Conservation (phyloP, 2,113 vertebrate species). For the Pelodiscus sinensis region DNA sequence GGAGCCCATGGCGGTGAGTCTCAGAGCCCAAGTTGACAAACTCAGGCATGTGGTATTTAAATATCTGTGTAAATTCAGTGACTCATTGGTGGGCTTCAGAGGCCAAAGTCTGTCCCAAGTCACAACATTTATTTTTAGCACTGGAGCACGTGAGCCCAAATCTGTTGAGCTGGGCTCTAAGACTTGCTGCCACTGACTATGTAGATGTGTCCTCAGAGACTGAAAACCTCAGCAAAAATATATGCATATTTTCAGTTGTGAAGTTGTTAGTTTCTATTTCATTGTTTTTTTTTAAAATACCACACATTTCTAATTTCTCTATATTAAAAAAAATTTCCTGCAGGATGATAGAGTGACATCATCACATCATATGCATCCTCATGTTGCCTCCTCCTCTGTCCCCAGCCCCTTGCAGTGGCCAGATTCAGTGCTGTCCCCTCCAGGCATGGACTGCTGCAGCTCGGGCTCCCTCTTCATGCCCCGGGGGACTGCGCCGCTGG, state of each 20-base stretch:
- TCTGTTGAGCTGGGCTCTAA: not conserved
- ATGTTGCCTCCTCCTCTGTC: too few species aligned
- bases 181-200: not conserved
- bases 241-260: not conserved
- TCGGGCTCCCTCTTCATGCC: too few species aligned
- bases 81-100: not conserved
- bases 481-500: too few species aligned
- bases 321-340: too few species aligned
- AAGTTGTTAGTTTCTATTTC: not conserved
- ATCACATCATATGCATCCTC: too few species aligned
- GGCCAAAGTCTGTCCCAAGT: not conserved
- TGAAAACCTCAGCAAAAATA: not conserved
- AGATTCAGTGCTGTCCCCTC: too few species aligned
- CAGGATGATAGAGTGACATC: too few species aligned
- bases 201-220: not conserved
- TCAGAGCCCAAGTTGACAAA: not conserved
- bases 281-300: not conserved
- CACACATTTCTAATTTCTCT: not conserved
- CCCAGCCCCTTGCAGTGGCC: too few species aligned
- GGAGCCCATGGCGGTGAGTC: not conserved
- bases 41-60: not conserved
- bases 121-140: not conserved
- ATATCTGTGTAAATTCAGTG: not conserved
- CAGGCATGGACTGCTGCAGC: too few species aligned
- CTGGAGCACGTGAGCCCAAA: not conserved